phyloP scores from a whole-genome alignment of 2,888 invertebrate species.

The Dromius quadrimaculatus region DNA sequence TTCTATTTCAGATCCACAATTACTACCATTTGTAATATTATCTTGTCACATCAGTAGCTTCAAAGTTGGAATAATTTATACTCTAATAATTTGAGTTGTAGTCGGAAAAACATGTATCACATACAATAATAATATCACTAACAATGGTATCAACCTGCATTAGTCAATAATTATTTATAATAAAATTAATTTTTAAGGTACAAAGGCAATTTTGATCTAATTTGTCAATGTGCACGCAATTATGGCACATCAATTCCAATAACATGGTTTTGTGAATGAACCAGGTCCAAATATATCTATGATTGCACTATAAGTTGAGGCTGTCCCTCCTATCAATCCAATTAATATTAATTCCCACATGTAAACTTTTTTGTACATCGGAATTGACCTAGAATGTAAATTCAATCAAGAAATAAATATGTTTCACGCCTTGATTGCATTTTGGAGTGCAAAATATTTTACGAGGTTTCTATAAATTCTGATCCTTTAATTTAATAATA shows the following conservation, averaged over 20 bases:
- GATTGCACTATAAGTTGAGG: conserved; percentile 74
- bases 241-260: conserved; percentile 56
- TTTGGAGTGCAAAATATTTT: neutral
- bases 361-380: conserved; percentile 71
- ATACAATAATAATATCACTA: conserved; percentile 26
- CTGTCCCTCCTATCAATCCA: conserved; percentile 72
- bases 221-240: conserved; percentile 1
- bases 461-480: neutral
- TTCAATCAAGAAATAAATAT: conserved; percentile 7
- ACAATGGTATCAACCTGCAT: conserved; percentile 12
- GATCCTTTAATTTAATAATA: neutral
- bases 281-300: conserved; percentile 68
- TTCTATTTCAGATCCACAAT: too few relatives aligned
- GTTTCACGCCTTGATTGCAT: neutral
- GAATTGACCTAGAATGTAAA: conserved; percentile 68
- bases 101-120: conserved; percentile 1
- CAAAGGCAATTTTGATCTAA: conserved; percentile 13
- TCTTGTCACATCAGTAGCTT: too few relatives aligned
- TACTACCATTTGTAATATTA: too few relatives aligned
- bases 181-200: conserved; percentile 25
- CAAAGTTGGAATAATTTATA: too few relatives aligned
- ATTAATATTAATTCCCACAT: conserved; percentile 74
- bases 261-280: conserved; percentile 64
- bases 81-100: neutral
- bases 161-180: conserved; percentile 24